These are phyloP conservation scores for Melitaea athalia DNA, from an alignment of 2,888 invertebrate genomes.

Conservation along the genomic window DNA sequence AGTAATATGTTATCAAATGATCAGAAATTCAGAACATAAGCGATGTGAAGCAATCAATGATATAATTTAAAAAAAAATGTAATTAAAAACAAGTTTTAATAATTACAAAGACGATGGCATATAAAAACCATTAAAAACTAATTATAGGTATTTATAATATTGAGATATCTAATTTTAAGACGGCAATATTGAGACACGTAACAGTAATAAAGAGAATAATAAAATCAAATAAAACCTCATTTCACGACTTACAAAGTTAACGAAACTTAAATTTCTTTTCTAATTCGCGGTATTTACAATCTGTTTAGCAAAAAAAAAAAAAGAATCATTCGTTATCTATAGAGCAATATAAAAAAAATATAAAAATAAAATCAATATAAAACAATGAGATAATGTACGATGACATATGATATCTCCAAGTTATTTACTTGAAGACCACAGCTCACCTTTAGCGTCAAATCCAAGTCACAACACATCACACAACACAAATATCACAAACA, in stretches of 20 bases:
- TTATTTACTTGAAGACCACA: neutral
- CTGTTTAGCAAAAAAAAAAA: neutral
- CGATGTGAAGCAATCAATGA: neutral
- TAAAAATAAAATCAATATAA: neutral
- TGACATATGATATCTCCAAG: neutral
- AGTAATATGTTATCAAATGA: neutral
- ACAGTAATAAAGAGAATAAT: neutral
- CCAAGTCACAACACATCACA: constrained; percentile 27
- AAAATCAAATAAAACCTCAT: neutral
- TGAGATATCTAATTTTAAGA: too few species aligned
- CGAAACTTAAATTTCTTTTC: neutral
- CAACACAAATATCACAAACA: constrained; percentile 20
- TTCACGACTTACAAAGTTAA: neutral
- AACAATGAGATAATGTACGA: neutral
- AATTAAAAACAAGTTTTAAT: neutral
- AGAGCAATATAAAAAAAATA: neutral
- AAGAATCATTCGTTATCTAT: neutral
- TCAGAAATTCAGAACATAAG: neutral
- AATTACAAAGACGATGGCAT: neutral
- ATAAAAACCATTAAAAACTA: too few species aligned
- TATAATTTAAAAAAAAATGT: neutral
- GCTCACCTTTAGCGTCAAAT: constrained; percentile 27
- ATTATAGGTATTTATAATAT: too few species aligned
- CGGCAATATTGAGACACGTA: too few species aligned
- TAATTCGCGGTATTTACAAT: neutral